These are phyloP conservation scores for Megalops cyprinoides DNA, from an alignment of 2,797 vertebrate species.

Conservation along the genomic window DNA sequence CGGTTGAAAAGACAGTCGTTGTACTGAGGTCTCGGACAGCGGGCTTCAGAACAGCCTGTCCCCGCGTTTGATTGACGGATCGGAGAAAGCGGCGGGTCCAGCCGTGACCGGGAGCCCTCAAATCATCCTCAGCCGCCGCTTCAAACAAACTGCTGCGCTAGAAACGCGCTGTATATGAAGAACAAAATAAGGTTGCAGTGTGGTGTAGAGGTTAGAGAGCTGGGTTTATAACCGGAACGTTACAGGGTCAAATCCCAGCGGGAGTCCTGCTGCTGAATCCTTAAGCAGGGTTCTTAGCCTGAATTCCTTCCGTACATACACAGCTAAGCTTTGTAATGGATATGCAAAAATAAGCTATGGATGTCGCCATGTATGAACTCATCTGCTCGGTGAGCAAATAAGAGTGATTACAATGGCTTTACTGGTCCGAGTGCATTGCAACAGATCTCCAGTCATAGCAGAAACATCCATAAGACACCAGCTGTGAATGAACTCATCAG, in stretches of 20 bases:
- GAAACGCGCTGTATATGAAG: too few species aligned
- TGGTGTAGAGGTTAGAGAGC: not conserved
- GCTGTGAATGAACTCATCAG: not conserved
- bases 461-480: not conserved
- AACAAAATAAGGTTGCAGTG: not conserved
- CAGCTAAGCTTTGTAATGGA: not conserved
- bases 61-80: not conserved
- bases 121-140: not conserved
- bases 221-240: not conserved
- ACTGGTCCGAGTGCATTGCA: not conserved
- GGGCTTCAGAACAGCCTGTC: not conserved
- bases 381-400: too few species aligned
- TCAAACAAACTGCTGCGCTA: not conserved
- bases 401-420: not conserved
- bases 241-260: not conserved
- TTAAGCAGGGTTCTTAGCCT: not conserved
- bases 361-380: not conserved
- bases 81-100: not conserved
- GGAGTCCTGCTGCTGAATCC: not conserved
- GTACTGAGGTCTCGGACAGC: not conserved
- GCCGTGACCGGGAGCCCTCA: not conserved
- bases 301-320: not conserved
- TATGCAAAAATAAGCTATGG: not conserved
- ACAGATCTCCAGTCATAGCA: too few species aligned
- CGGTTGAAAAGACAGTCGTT: not conserved